Evolutionary conservation across 1,140 invertebrate species (phyloP).

Genomic region (Leptinotarsa undecemlineata): DNA sequence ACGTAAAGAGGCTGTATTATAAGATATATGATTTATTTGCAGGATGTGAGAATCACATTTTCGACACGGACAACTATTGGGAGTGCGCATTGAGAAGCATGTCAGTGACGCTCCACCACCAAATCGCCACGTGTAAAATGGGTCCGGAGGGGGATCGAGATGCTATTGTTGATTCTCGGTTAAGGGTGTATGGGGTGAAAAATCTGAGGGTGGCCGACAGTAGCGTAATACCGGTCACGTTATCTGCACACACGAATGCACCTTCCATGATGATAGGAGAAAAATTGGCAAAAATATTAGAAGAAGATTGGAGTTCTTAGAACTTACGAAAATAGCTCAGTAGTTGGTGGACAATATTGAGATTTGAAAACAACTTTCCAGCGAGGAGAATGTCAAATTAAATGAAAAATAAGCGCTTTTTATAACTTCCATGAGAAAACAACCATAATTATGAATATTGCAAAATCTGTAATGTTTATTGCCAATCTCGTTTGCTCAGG

Average conservation of each 20-base stretch:
- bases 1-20: no score
- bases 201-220: slow-evolving; percentile 74
- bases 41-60: slow-evolving; percentile 39
- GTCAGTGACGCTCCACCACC: slow-evolving; percentile 59
- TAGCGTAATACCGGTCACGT: slow-evolving; percentile 74
- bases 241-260: slow-evolving; percentile 73
- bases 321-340: no score
- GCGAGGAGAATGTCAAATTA: no score
- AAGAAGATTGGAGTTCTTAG: slow-evolving; percentile 58
- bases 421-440: no score
- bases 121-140: slow-evolving; percentile 67
- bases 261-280: slow-evolving; percentile 85
- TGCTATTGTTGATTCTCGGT: slow-evolving; percentile 63
- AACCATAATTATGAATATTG: no score
- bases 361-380: no score
- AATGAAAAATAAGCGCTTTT: no score
- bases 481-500: no score
- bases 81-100: slow-evolving; percentile 66
- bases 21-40: neutral
- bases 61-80: slow-evolving; percentile 71
- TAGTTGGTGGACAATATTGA: no score
- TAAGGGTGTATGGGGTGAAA: slow-evolving; percentile 58
- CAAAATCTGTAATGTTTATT: no score
- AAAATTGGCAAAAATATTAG: slow-evolving; percentile 81
- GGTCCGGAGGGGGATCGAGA: slow-evolving; percentile 58